Base-by-base conservation (phyloP, 2,888 invertebrate species). In the Amblyteles armatorius region DNA sequence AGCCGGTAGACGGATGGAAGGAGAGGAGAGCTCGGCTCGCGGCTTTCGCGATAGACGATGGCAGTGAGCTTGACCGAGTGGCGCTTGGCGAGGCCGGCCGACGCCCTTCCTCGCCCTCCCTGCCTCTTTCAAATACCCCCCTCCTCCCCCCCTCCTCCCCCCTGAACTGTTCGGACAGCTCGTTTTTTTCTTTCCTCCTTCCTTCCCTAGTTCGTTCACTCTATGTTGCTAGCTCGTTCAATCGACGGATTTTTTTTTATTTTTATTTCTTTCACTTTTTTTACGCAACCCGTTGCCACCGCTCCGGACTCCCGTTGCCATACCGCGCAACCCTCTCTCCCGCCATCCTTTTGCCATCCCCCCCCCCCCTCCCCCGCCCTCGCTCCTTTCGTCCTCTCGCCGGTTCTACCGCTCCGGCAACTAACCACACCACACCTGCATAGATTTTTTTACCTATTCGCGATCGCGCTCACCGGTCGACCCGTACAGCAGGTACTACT, bases 61-160 rank as follows among this genome's bases (percentile, higher is more conserved):
- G 92, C 91, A 92, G 92, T 92, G 92, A 92, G 92, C 92, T 92
- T 92, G 92, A 92, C 92, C 92, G 92, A 92, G 92, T 92, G 92
- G 92, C 92, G 92, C 92, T 92, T 90, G 91, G 90, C 92, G 92
- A 92, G 92, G 92, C 92, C 92, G 92, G 92, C 92, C 92, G 92
- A 92, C 92, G 92, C 92, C 92, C 92, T 92, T 92, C 90, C 91
- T 91, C 90, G 55, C 85, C 87, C 82, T 87, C 60, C 52, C 63
- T 80, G 44, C 52, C 68, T 52, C 60, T 7, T 36, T 36, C 36
- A 36, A 33, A 33, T 36, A 1, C 36, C 9, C 9, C 9, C 36
- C 36, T n/a, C n/a, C n/a, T n/a, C n/a, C n/a, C n/a, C n/a, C n/a
- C n/a, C n/a, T n/a, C n/a, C n/a, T n/a, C 9, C 36, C 36, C 9